Evolutionary conservation across 2,797 vertebrate species (phyloP), one percentile per base, ranked within the genome.

Genomic region (Dromococcyx pavoninus): DNA sequence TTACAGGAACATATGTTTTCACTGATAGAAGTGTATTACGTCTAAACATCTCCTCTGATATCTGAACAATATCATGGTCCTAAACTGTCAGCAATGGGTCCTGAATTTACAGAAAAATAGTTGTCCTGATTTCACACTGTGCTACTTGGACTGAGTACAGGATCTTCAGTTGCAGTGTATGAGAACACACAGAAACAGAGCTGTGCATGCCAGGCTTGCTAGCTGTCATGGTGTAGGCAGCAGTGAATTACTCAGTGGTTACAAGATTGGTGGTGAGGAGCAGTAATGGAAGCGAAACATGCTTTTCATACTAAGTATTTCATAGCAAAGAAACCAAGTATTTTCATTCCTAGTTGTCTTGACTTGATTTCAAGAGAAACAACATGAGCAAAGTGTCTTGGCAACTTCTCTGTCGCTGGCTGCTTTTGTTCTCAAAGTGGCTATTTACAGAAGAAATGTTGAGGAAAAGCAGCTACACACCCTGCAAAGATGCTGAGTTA

Each of bases 331-430:
- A 77, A 89, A 54, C 9, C 4, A n/a, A 53, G 24, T 81, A 69
- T 58, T 91, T 87, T 76, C 79, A 17, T 72, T 91, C 35, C 5
- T 41, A 66, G 82, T 16, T 1, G 0, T 75, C 60, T 81, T 91
- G 77, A 82, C 71, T 82, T 60, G 35, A 81, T 58, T 58, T 93
- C 77, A 87, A 89, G 41, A 61, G 69, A 89, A 96, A 89, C 43
- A 95, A 84, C 37, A 51, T 15, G n/a, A 91, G 37, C 41, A 33
- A 89, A 87, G 54, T 37, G n/a, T 80, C 87, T 66, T 89, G 89
- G 72, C 17, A 43, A 54, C 48, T 87, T 83, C 61, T 91, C 50
- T 76, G 69, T 89, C 50, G 62, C 61, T 61, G 53, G 8, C 48
- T 79, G 54, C 43, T 88, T 89, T 86, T 43, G 43, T 79, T 78